These are phyloP conservation scores for Monopterus albus DNA, from an alignment of 2,113 vertebrate genomes.

Conservation along the genomic window DNA sequence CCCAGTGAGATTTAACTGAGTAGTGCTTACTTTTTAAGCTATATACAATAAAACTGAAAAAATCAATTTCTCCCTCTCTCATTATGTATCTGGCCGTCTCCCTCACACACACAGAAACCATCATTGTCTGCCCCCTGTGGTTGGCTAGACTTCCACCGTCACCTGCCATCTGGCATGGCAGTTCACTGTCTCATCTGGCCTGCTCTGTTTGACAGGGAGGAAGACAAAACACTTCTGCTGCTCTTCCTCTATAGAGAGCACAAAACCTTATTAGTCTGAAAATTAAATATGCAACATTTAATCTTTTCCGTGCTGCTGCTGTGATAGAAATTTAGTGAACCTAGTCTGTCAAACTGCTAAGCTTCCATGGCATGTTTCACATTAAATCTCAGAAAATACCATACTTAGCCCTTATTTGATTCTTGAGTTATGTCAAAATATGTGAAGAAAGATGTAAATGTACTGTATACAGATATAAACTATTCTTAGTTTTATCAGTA, in stretches of 20 bases:
- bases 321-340: neutral
- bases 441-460: neutral
- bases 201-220: constrained; percentile 32
- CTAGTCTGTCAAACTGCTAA: neutral
- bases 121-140: constrained; percentile 37
- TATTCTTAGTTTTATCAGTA: constrained; percentile 13
- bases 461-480: neutral
- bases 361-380: neutral
- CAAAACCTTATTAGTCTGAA: constrained; percentile 9
- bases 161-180: constrained; percentile 57
- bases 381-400: neutral
- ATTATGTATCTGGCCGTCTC: neutral
- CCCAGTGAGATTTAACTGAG: too few species aligned
- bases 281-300: constrained; percentile 22
- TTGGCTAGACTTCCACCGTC: constrained; percentile 30
- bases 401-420: neutral
- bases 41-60: neutral
- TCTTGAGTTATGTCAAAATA: neutral
- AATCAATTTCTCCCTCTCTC: neutral
- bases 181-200: constrained; percentile 48
- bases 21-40: too few species aligned
- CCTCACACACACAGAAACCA: neutral
- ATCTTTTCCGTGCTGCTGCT: neutral
- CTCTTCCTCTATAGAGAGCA: constrained; percentile 17
- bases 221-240: constrained; percentile 33